These are phyloP conservation scores for Metacarcinus magister DNA, from an alignment of 2,888 invertebrate genomes.

Conservation along the genomic window DNA sequence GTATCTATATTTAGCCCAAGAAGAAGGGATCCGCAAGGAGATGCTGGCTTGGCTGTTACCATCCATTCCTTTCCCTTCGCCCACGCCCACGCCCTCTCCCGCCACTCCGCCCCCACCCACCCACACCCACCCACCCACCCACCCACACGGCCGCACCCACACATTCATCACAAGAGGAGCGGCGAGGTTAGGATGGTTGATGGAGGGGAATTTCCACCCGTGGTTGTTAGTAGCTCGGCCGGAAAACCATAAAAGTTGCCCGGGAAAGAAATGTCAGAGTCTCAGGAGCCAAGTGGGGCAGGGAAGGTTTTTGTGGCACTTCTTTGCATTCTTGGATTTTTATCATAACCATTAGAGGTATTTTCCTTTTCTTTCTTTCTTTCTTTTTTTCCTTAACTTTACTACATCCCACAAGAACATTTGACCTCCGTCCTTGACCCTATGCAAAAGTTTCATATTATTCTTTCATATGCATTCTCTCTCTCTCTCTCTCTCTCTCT, in stretches of 20 bases:
- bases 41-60: background rate
- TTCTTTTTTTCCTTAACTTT: background rate
- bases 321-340: background rate
- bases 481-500: background rate
- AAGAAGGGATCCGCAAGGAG: background rate
- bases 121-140: background rate
- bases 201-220: slow-evolving; percentile 28
- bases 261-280: background rate
- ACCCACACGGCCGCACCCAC: background rate
- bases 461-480: background rate
- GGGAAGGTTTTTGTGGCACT: background rate
- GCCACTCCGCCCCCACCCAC: background rate
- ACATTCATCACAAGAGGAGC: slow-evolving; percentile 12
- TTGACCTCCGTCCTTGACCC: slow-evolving; percentile 7
- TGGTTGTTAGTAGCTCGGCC: background rate
- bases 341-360: background rate
- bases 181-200: background rate
- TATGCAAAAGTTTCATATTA: background rate
- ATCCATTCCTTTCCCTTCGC: background rate
- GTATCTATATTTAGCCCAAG: background rate
- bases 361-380: background rate
- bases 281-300: background rate
- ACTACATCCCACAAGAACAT: background rate
- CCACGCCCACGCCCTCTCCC: background rate
- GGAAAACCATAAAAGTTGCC: background rate